phyloP scores from a whole-genome alignment of 2,888 invertebrate species.

The Scotopteryx bipunctaria region DNA sequence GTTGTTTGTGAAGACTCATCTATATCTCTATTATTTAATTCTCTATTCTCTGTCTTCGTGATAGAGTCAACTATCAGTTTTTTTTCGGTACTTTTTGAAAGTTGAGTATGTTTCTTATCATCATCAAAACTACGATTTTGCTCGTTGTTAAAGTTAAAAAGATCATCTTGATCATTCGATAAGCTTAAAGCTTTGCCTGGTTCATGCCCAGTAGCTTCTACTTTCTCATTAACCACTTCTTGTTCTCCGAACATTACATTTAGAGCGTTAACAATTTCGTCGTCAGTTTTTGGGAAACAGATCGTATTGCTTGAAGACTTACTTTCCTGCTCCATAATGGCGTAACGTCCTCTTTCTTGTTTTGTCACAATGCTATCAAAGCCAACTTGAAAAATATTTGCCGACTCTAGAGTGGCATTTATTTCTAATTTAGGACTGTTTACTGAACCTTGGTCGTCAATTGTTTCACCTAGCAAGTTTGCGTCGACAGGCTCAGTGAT shows the following conservation, averaged over 20 bases:
- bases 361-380: neutral
- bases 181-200: neutral
- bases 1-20: slow-evolving; percentile 1
- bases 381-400: neutral
- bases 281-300: neutral
- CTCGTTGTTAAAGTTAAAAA: neutral
- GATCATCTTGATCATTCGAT: neutral
- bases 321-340: neutral
- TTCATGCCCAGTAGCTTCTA: neutral
- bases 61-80: neutral
- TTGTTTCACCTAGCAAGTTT: neutral
- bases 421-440: neutral
- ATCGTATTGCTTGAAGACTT: neutral
- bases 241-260: slow-evolving; percentile 12
- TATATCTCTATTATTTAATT: neutral
- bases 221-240: neutral
- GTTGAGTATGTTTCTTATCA: neutral
- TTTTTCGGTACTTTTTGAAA: neutral
- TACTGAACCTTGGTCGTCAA: neutral
- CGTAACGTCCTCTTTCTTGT: neutral
- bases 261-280: slow-evolving; percentile 7
- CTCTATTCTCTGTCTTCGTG: neutral
- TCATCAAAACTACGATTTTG: neutral
- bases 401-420: neutral
- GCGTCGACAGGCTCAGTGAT: neutral